A percentile compares a stretch with the other conserved stretches of the same genome.
Evolutionary conservation across 2,113 vertebrate genomes (phyloP).

Genomic region (Takifugu flavidus): DNA sequence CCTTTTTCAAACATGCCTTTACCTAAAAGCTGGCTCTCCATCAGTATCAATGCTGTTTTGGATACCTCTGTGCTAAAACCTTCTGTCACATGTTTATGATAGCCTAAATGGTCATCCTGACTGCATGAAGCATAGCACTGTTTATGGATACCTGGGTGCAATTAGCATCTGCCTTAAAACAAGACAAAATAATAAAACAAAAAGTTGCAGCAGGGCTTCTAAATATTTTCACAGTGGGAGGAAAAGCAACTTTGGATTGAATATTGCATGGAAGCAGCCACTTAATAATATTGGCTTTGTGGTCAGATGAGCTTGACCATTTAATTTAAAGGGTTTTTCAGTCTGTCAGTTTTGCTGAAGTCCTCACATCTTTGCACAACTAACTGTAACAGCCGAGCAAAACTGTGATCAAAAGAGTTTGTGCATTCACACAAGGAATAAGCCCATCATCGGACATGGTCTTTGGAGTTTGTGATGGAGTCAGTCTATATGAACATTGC

Average conservation of each 20-base stretch:
- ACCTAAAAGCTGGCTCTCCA: too few species aligned
- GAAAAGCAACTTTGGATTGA: conserved; percentile 69
- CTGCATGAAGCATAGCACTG: too few species aligned
- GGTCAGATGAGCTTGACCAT: conserved; percentile 30
- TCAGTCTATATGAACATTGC: conserved; percentile 10
- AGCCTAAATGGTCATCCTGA: too few species aligned
- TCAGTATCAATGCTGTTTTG: too few species aligned
- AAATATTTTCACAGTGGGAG: conserved; percentile 67
- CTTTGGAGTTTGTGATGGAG: conserved; percentile 32
- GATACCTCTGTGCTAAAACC: too few species aligned
- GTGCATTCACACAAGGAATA: background rate
- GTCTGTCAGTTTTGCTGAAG: conserved; percentile 13
- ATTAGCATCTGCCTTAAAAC: conserved; percentile 42
- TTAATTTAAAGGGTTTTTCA: conserved; percentile 59
- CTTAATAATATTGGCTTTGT: conserved; percentile 52
- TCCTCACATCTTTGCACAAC: conserved; percentile 5
- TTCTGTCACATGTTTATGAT: too few species aligned
- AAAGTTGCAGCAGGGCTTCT: conserved; percentile 37
- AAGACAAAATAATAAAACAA: conserved; percentile 26
- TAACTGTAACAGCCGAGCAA: background rate
- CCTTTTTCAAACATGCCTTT: too few species aligned
- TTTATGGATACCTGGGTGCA: background rate
- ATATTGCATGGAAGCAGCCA: conserved; percentile 69
- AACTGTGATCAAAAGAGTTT: background rate
- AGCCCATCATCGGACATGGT: background rate